Evolutionary conservation across 2,797 vertebrate genomes (phyloP).

Genomic region (Dallia pectoralis): DNA sequence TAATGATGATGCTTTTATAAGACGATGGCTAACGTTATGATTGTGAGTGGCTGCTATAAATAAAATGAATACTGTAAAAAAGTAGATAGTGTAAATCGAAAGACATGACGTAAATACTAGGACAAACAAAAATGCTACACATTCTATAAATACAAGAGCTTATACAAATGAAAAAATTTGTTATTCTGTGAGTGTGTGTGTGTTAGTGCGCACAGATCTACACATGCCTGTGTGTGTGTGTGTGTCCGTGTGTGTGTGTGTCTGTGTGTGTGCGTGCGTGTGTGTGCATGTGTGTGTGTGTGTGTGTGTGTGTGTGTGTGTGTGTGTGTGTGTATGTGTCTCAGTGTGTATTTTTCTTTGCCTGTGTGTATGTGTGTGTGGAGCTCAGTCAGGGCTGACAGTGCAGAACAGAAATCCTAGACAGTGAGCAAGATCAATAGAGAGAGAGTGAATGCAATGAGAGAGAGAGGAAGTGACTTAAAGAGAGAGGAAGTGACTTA

Average conservation of each 20-base stretch:
- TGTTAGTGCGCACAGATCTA: no score
- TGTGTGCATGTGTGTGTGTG: no score
- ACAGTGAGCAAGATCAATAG: not conserved
- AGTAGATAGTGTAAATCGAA: no score
- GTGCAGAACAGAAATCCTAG: constrained; percentile 2
- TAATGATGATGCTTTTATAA: constrained; percentile 43
- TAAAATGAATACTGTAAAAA: no score
- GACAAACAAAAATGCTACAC: no score
- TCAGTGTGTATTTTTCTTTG: no score
- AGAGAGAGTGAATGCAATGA: not conserved
- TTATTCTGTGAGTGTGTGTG: no score
- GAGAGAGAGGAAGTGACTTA: not conserved
- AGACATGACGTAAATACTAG: no score
- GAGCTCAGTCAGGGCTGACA: constrained; percentile 11
- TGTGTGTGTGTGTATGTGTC: constrained; percentile 6
- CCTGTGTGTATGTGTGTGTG: constrained; percentile 13
- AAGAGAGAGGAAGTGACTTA: not conserved
- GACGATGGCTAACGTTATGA: no score
- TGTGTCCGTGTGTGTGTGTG: constrained; percentile 5
- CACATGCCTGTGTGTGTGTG: not conserved
- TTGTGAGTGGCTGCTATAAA: no score
- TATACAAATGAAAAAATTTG: no score
- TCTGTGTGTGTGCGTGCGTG: not conserved
- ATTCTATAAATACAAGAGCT: no score
- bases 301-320: constrained; percentile 8